Evolutionary conservation across 53 echinoderm and acorn worm species (phyloP), one percentile per base, ranked within the genome.

Genomic region (Holothuria scabra): DNA sequence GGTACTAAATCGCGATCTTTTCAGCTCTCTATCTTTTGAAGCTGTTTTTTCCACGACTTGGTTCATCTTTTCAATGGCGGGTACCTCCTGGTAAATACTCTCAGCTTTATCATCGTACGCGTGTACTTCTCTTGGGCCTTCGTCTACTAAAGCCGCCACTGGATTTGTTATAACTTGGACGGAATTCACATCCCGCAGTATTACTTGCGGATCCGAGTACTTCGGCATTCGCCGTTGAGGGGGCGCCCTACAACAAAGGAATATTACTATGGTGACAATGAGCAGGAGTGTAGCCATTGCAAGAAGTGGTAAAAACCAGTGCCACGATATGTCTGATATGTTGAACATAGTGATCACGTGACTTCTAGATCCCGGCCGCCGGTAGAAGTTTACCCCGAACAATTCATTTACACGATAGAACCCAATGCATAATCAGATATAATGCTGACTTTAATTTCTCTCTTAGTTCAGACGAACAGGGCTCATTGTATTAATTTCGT

Each of bases 101-200:
- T 64, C 83, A 3, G 65, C 28, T 46, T 83, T 5, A 25, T 74
- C 29, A 18, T 72, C 20, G 44, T 28, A 41, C 26, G 72, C 59
- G 26, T 74, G 26, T 72, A 72, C 60, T 46, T 35, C 23, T 14
- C 41, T 1, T 28, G 72, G 18, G 33, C 23, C 48, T 49, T 48
- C 41, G 7, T 41, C 76, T 10, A 23, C 16, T 35, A 13, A 85
- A 9, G 81, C 74, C 12, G 86, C 85, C 8, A 75, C 67, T 0
- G 93, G 93, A 52, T 93, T 93, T 55, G 85, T 67, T 79, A 93
- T 93, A 72, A 93, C 93, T 66, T 90, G 79, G 26, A 88, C 90
- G 5, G 86, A 66, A 58, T 90, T 85, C 20, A 93, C 89, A 62
- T 86, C 87, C 46, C 89, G 86, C 4, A 90, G 74, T 57, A 93